Evolutionary conservation across 2,113 vertebrate species (phyloP).

Genomic region (Dasyornis broadbenti): DNA sequence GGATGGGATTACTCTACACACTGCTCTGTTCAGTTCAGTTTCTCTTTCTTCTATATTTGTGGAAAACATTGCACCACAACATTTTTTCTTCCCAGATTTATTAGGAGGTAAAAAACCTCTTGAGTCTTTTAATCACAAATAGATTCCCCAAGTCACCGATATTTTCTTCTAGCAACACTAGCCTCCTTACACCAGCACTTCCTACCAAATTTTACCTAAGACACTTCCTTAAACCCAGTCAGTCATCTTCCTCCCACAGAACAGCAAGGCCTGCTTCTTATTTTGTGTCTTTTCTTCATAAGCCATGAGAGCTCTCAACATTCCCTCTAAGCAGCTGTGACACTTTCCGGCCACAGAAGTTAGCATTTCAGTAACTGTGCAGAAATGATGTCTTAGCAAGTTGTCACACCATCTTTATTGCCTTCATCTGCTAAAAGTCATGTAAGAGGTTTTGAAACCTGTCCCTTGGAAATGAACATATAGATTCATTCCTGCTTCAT

Average conservation of each 20-base stretch:
- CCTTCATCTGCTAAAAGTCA: slow-evolving; percentile 30
- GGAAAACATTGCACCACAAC: background rate
- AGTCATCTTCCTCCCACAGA: background rate
- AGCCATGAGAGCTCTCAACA: background rate
- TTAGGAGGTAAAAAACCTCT: background rate
- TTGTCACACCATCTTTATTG: slow-evolving; percentile 33
- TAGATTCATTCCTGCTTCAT: slow-evolving; percentile 55
- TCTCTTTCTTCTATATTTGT: background rate
- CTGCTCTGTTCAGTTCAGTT: background rate
- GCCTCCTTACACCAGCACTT: background rate
- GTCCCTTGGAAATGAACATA: slow-evolving; percentile 13
- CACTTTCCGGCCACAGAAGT: background rate
- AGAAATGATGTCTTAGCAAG: slow-evolving; percentile 33
- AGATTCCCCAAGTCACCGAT: background rate
- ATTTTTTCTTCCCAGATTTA: background rate
- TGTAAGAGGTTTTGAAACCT: background rate
- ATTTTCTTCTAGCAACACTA: background rate
- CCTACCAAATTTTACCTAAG: background rate
- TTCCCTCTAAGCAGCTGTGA: background rate
- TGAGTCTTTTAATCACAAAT: background rate
- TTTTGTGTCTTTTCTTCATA: background rate
- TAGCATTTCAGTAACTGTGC: background rate
- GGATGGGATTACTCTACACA: background rate
- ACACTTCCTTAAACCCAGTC: background rate
- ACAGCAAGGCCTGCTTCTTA: background rate